Base-by-base conservation (phyloP, 2,113 vertebrate genomes). In the Phylloscopus whistleri region DNA sequence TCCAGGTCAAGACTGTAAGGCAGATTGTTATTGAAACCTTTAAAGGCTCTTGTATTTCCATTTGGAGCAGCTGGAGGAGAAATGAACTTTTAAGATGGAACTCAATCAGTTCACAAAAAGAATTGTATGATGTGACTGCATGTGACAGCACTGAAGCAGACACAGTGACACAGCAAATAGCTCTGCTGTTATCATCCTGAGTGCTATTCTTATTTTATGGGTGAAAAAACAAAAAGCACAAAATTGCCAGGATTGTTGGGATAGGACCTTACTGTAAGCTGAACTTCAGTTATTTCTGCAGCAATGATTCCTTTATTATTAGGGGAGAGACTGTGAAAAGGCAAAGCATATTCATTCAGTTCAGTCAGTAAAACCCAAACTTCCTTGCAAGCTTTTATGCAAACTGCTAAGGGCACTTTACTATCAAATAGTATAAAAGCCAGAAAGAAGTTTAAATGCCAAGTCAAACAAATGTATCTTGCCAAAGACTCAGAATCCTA, bases 381-480 rank as follows among this genome's bases (percentile, higher is more conserved):
- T 82, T 95, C 91, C 62, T 53, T 37, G 62, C 28, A 79, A 87
- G 46, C 16, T 70, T 86, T 86, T 56, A 74, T 56, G 46, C 30
- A 56, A 66, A 83, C 53, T 84, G 53, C 79, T 91, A 91, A 85
- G 43, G 41, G 69, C 73, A 58, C 46, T 92, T 95, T 79, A 81
- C 86, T 95, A 93, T 95, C 86, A 86, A 93, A 87, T 41, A 79
- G 51, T 83, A 83, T 39, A 73, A 93, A 93, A 90, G 28, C 63
- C 60, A 80, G 89, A 91, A 90, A 88, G 49, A 78, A 70, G 20
- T 52, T 81, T 67, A 91, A 84, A 78, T 66, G 91, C 93, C 94
- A 97, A 96, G 59, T 92, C 70, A 97, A 95, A 94, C 94, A 94
- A 93, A 73, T 53, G 17, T 3, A 8, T 69, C 82, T 91, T 91